Evolutionary conservation across 1,140 invertebrate species (phyloP), one percentile per base, ranked within the genome.

Genomic region (Panagrolaimus sp.): DNA sequence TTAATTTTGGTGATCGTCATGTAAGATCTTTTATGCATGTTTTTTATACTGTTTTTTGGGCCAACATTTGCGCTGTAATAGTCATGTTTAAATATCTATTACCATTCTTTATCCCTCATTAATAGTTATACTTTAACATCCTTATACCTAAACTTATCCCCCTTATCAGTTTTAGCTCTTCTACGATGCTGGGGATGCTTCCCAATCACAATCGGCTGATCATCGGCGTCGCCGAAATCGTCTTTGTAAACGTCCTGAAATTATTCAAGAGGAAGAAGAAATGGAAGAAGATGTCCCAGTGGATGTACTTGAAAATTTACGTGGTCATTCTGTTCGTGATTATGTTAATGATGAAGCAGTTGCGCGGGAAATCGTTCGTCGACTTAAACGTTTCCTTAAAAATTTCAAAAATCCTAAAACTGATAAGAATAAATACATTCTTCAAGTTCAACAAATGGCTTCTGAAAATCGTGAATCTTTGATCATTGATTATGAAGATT

Each of bases 261-360:
- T 89, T 71, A 86, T 88, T 32, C 88, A 89, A 71, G 85, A 86
- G 65, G 85, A 73, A 15, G 91, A 94, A 79, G 86, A 88, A 55
- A 89, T 91, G 75, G 88, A 88, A 71, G 73, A 58, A 43, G 71
- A 78, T 15, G 46, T 81, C 44, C 71, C 70, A 0, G 72, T 84
- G 76, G 95, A 98, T 83, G 98, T 98, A 85, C 85, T 99, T 9
- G 95, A 98, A 84, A 95, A 98, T 80, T 87, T 87, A 81, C 77
- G 85, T 46, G 86, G 86, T 8, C 89, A 95, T 79, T 88, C 90
- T 1, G 89, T 93, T 0, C 90, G 91, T 76, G 94, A 98, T 79
- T 98, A 96, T 93, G 93, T 98, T 0, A 88, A 90, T 64, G 93
- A 96, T 91, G 85, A 95, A 62, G 94, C 91, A n/a, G 93, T 95